Evolutionary conservation across 53 echinoderm and acorn worm genomes (phyloP), one percentile per base, ranked within the genome.

Genomic region (Actinopyga echinites): DNA sequence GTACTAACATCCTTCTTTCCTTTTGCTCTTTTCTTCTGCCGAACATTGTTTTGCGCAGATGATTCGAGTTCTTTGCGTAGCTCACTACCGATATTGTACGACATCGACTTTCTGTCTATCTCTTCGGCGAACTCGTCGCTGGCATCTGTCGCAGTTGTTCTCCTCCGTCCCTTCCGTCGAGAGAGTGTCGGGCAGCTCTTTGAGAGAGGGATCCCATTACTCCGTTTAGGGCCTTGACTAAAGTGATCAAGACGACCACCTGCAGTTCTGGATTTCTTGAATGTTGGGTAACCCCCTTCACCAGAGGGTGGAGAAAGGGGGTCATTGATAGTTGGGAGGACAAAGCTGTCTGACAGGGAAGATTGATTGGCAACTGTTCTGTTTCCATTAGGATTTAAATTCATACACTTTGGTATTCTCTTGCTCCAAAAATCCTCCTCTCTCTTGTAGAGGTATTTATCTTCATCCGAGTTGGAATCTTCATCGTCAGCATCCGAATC

Each of bases 311-410:
- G 60, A 10, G 87, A 75, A n/a, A 56, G 25, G 30, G 65, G 38
- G 61, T 85, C 67, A 33, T 60, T 45, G 38, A 95, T 95, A 40
- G 84, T 82, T 21, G 95, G 95, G 26, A 95, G 83, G 11, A 95
- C 91, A 79, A 95, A 95, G 54, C 91, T 95, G 53, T 92, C 95
- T 30, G 95, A 95, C 87, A 95, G 84, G 6, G 95, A 95, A 0
- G 95, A 95, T 44, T 95, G 79, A 45, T 92, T 95, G 11, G 56
- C 87, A 23, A 85, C 65, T 9, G 83, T 56, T 25, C 84, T 63
- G 57, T 44, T 84, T 7, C 43, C 65, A 11, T 57, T 66, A 9
- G 84, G 33, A 8, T 68, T 65, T 9, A 84, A 45, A 20, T 45
- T 60, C 56, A 84, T 64, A 23, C 65, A 64, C 56, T 64, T 83